Base-by-base conservation (phyloP, 64 coral and sea anemone genomes). In the Trachythela sp. region DNA sequence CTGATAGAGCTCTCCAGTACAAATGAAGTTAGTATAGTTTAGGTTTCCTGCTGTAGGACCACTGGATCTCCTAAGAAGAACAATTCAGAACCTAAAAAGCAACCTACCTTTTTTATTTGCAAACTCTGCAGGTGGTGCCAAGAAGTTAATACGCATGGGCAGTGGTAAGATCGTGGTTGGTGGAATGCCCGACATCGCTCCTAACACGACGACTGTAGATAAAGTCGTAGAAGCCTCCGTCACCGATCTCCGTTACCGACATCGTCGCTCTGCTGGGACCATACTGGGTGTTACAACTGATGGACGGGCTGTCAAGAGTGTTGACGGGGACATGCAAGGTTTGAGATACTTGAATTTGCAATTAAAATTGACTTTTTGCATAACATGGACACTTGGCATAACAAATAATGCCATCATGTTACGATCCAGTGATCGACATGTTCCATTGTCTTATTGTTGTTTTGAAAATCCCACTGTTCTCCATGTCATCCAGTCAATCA, bases 151-250 rank as follows among this genome's bases (percentile, higher is more conserved):
- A 14, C 88, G 94, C 27, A 90, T 99, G 89, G 87, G 93, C 58
- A 93, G 93, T 50, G 93, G 91, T n/a, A 94, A 86, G 14, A 91
- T 99, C 15, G 94, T 99, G 18, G 90, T 93, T 18, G 96, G 96
- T 36, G 96, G 96, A 88, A 48, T 94, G 10, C 96, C 96, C 24
- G 94, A 99, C 72, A 84, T 95, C 30, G 94, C 30, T 37, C 75
- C 75, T 1, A 80, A 80, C 34, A 6, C 8, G 0, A 80, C 75
- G 1, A 80, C 34, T 9, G 75, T 36, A 18, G 34, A 80, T 18
- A 80, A 80, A 40, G 14, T 40, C 13, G 75, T 80, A 15, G 34
- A 80, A 37, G 75, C 75, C 8, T 3, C 14, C 33, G 37, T 80
- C 1, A 0, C 30, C 6, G 75, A 80, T 0, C 7, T 77, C 0